Conservation (phyloP, 2,797 vertebrate species). For the Zenarchopterus dispar region DNA sequence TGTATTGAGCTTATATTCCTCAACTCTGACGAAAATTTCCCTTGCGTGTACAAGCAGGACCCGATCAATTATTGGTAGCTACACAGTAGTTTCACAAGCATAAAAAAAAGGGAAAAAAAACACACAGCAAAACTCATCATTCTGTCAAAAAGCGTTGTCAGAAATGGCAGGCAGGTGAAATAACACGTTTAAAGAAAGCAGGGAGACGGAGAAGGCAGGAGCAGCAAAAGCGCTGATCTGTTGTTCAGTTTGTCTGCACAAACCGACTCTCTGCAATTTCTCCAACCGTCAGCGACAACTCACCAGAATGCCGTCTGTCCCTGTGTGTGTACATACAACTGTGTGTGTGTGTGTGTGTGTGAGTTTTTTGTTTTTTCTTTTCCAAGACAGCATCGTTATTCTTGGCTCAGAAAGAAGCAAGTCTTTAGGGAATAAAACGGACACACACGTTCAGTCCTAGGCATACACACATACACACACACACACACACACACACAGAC, state of each 20-base stretch:
- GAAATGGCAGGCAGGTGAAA: slow-evolving; percentile 68
- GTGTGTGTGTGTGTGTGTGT: slow-evolving; percentile 5
- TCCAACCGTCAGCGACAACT: slow-evolving; percentile 74
- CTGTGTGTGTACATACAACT: slow-evolving; percentile 17
- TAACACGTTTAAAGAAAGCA: slow-evolving; percentile 60
- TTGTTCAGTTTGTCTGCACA: slow-evolving; percentile 77
- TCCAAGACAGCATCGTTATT: slow-evolving; percentile 71
- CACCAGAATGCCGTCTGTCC: slow-evolving; percentile 26
- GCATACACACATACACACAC: slow-evolving; percentile 21
- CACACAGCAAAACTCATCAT: slow-evolving; percentile 32
- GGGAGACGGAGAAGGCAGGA: slow-evolving; percentile 56
- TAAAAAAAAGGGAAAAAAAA: not conserved
- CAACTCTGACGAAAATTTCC: slow-evolving; percentile 3
- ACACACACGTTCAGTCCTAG: slow-evolving; percentile 66
- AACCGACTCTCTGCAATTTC: slow-evolving; percentile 68
- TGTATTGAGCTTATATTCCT: not conserved
- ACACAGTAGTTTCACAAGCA: slow-evolving; percentile 29
- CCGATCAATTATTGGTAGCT: slow-evolving; percentile 34
- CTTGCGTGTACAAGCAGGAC: not conserved
- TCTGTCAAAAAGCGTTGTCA: slow-evolving; percentile 61
- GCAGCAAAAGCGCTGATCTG: slow-evolving; percentile 69
- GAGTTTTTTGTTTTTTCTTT: slow-evolving; percentile 37
- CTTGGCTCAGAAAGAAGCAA: slow-evolving; percentile 66
- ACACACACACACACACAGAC: slow-evolving; percentile 24
- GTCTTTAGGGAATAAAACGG: slow-evolving; percentile 74